Evolutionary conservation across 2,888 invertebrate species (phyloP).

Genomic region (Cyaniris semiargus): DNA sequence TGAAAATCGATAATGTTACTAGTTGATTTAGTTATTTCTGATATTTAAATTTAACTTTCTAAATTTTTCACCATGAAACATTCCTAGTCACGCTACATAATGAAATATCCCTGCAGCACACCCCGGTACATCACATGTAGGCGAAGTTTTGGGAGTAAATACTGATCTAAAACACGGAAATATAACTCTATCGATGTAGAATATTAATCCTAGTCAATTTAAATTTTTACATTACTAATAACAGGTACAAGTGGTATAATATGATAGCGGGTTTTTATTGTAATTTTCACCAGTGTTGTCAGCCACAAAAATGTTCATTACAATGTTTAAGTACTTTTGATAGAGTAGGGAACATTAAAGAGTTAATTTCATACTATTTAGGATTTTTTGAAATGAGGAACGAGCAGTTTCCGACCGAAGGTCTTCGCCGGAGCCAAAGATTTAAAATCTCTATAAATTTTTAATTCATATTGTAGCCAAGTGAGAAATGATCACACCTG

Average conservation of each 20-base stretch:
- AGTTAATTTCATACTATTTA: not conserved
- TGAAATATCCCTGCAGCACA: not conserved
- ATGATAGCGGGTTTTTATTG: not conserved
- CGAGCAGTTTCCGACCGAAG: not conserved
- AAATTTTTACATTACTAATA: not conserved
- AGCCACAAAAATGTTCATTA: not conserved
- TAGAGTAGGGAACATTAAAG: not conserved
- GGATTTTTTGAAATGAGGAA: not conserved
- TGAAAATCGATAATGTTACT: too few species aligned
- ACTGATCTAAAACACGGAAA: conserved; percentile 5
- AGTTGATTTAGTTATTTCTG: too few species aligned
- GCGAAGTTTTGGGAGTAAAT: not conserved
- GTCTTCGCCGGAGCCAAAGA: not conserved
- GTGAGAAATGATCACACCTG: not conserved
- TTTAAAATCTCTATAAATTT: not conserved
- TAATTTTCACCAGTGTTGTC: not conserved
- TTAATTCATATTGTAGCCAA: too few species aligned
- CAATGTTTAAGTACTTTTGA: not conserved
- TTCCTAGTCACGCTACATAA: too few species aligned
- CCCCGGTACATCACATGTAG: not conserved
- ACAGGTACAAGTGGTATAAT: not conserved
- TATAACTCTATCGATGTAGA: not conserved
- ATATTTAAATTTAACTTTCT: too few species aligned
- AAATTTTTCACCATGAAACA: too few species aligned
- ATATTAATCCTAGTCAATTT: not conserved